These are phyloP conservation scores for Ornithoptera alexandrae DNA, from an alignment of 2,888 invertebrate species.

Conservation along the genomic window DNA sequence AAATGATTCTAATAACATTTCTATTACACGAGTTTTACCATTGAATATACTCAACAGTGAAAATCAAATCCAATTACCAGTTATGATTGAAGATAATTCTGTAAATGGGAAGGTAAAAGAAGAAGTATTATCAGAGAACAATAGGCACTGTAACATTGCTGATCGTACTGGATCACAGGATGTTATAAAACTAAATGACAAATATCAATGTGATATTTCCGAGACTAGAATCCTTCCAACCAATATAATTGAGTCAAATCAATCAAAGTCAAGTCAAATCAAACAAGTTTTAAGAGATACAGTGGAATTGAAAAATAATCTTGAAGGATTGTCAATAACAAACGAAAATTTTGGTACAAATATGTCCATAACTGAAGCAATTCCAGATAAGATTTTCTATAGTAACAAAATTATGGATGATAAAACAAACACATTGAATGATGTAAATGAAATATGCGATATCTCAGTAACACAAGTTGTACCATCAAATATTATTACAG, in stretches of 20 bases:
- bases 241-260: slow-evolving; percentile 6
- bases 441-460: slow-evolving; percentile 31
- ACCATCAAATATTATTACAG: slow-evolving; percentile 33
- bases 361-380: slow-evolving; percentile 41
- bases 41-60: slow-evolving; percentile 30
- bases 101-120: slow-evolving; percentile 32
- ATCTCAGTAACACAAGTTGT: slow-evolving; percentile 43
- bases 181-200: neutral
- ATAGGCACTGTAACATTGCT: slow-evolving; percentile 30
- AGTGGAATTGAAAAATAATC: neutral
- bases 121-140: slow-evolving; percentile 13
- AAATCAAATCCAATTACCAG: slow-evolving; percentile 30
- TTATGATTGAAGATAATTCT: neutral
- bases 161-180: neutral
- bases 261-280: neutral
- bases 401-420: neutral
- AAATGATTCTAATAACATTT: slow-evolving; percentile 34
- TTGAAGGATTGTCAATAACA: neutral
- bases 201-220: slow-evolving; percentile 8
- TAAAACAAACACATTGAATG: slow-evolving; percentile 30
- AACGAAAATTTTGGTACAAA: slow-evolving; percentile 2
- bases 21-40: slow-evolving; percentile 41
- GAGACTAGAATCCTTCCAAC: slow-evolving; percentile 1
- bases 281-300: neutral
- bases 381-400: slow-evolving; percentile 34